Evolutionary conservation across 2,888 invertebrate species (phyloP).

Genomic region (Apamea crenata): DNA sequence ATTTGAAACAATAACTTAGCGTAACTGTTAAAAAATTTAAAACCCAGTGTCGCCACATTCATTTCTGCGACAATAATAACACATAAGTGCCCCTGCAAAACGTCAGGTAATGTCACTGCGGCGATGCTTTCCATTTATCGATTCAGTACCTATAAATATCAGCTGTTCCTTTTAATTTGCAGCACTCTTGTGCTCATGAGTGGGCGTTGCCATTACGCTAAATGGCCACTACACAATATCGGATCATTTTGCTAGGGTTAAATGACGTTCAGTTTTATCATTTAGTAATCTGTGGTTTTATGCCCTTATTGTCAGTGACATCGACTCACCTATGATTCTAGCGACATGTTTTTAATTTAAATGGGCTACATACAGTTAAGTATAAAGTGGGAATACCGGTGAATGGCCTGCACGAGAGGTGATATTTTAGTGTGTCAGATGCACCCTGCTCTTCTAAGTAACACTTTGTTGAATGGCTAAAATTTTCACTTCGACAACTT

Average conservation of each 20-base stretch:
- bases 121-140: neutral
- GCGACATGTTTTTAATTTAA: neutral
- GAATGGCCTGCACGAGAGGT: neutral
- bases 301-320: neutral
- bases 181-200: slow-evolving; percentile 9
- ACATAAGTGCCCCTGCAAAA: neutral
- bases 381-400: neutral
- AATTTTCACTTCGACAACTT: neutral
- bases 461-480: neutral
- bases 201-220: slow-evolving; percentile 16
- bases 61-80: neutral
- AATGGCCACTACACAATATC: slow-evolving; percentile 14
- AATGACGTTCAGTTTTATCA: neutral
- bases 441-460: neutral
- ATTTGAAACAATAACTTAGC: neutral
- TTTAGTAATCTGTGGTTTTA: too few relatives aligned
- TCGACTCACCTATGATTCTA: neutral
- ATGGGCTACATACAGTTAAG: neutral
- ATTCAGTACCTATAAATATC: slow-evolving; percentile 1
- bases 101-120: neutral
- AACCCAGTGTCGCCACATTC: neutral
- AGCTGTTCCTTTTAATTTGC: slow-evolving; percentile 10
- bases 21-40: neutral
- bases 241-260: neutral
- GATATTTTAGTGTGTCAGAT: neutral